A percentile compares a stretch with the other conserved stretches of the same genome.
Conservation (phyloP, 1,140 invertebrate genomes). For the Halesus radiatus region DNA sequence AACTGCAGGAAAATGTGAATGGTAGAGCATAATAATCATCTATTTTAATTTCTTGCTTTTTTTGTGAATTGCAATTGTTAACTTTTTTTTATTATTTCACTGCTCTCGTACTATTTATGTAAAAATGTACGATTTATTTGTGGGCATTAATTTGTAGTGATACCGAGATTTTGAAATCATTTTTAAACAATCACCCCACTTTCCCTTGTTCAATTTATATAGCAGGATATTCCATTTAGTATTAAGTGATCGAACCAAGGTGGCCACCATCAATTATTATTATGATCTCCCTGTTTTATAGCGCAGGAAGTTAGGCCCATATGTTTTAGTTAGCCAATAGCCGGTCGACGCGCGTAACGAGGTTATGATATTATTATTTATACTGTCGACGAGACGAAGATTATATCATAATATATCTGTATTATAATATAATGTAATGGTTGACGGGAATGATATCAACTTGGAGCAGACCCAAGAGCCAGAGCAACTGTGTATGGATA, state of each 20-base stretch:
- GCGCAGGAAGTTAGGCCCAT: background rate
- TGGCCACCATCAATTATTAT: background rate
- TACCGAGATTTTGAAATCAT: too few species aligned
- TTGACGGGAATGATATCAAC: background rate
- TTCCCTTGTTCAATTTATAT: background rate
- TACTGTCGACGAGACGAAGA: background rate
- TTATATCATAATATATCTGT: background rate
- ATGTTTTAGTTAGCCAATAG: background rate
- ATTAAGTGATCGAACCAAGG: background rate
- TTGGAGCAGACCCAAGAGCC: background rate
- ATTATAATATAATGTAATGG: background rate
- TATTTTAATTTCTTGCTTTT: too few species aligned
- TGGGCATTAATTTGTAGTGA: too few species aligned
- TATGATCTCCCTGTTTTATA: too few species aligned
- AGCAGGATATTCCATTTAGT: background rate
- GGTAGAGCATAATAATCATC: too few species aligned
- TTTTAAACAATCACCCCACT: background rate
- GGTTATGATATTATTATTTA: background rate
- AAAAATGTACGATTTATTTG: too few species aligned
- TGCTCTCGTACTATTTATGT: too few species aligned
- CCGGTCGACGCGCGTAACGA: background rate
- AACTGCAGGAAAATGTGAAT: too few species aligned
- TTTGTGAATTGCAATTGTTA: too few species aligned
- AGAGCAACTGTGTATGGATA: too few species aligned
- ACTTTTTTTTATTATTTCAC: too few species aligned